Percentiles rank a stretch among this genome's conserved stretches.
Evolutionary conservation across 1,140 invertebrate species (phyloP).

Genomic region (Bombus ignitus): DNA sequence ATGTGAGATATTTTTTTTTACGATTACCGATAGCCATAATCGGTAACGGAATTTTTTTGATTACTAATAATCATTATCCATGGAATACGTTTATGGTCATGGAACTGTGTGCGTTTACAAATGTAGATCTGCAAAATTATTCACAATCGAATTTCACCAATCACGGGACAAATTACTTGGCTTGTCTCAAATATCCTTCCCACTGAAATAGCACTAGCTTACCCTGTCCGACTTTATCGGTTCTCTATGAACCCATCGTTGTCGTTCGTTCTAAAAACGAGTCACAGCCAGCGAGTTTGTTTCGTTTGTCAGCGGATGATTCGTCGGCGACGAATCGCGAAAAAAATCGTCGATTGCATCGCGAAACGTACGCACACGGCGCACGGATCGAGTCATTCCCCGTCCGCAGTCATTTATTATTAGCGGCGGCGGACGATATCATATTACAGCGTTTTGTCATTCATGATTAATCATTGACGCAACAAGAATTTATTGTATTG

Average conservation of each 20-base stretch:
- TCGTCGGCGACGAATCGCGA: conserved; percentile 34
- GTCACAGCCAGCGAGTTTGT: too few species aligned
- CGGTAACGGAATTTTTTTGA: too few species aligned
- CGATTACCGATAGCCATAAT: too few species aligned
- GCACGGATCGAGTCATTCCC: conserved; percentile 36
- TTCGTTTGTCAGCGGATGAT: not conserved
- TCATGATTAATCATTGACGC: conserved; percentile 63
- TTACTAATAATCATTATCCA: too few species aligned
- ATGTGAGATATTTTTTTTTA: too few species aligned
- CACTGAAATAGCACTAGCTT: too few species aligned
- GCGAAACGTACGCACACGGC: not conserved
- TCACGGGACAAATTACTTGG: too few species aligned
- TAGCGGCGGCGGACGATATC: conserved; percentile 36
- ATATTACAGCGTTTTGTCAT: conserved; percentile 65
- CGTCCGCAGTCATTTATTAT: conserved; percentile 59
- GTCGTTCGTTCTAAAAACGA: not conserved
- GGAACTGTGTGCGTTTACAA: too few species aligned
- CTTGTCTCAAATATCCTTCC: too few species aligned
- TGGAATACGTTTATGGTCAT: too few species aligned
- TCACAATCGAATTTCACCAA: too few species aligned
- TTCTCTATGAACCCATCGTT: not conserved
- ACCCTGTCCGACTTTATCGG: not conserved
- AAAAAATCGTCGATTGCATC: conserved; percentile 23
- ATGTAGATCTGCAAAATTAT: too few species aligned
- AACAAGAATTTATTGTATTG: conserved; percentile 69